Conservation (phyloP, 2,113 vertebrate genomes). For the Pomatorhinus ruficollis region DNA sequence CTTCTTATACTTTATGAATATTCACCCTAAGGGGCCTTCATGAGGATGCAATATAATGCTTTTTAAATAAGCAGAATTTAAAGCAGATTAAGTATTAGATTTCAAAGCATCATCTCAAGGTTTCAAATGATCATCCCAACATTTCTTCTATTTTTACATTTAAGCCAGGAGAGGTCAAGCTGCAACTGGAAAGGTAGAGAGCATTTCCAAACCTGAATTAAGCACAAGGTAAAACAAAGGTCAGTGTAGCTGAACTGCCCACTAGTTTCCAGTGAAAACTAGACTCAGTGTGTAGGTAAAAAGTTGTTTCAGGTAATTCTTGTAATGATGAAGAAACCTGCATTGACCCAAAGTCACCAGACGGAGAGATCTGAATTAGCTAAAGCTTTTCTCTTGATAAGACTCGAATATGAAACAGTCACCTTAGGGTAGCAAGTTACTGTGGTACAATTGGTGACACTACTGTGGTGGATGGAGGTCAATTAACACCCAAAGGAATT, state of each 20-base stretch:
- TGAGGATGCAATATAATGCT: background rate
- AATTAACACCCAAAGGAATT: background rate
- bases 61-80: background rate
- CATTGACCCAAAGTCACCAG: background rate
- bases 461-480: background rate
- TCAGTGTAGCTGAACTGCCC: background rate
- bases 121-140: background rate
- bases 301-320: background rate
- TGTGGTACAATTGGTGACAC: background rate
- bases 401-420: background rate
- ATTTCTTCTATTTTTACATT: background rate
- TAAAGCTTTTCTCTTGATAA: background rate
- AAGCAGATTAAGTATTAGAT: background rate
- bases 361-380: background rate
- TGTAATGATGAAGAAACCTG: background rate
- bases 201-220: background rate
- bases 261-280: background rate
- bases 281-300: background rate
- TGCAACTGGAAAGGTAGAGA: background rate
- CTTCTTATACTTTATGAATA: background rate
- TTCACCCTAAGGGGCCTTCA: background rate
- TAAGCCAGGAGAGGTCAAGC: background rate
- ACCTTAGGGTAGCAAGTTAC: background rate
- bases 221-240: background rate
- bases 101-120: background rate